phyloP scores from a whole-genome alignment of 2,797 vertebrate genomes.

The Thalassophryne amazonica region DNA sequence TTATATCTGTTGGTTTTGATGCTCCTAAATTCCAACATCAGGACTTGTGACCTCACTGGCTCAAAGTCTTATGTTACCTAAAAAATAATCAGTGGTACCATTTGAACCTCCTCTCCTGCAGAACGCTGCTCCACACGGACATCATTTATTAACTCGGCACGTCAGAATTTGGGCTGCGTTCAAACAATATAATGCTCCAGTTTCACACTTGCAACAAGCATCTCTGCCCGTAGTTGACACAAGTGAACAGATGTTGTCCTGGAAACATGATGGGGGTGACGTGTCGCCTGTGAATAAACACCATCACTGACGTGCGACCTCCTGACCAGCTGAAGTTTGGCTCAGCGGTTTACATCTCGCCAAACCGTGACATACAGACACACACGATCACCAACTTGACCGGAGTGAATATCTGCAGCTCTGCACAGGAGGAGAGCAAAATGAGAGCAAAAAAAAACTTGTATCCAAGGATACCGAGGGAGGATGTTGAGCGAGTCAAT shows the following conservation, averaged over 20 bases:
- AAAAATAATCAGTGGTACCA: not conserved
- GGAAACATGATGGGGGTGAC: constrained; percentile 1
- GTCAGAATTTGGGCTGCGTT: constrained; percentile 24
- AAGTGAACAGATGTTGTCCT: constrained; percentile 47
- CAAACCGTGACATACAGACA: constrained; percentile 45
- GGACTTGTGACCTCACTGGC: not conserved
- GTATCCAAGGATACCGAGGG: constrained; percentile 56
- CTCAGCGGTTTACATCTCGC: constrained; percentile 38
- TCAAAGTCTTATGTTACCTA: not conserved
- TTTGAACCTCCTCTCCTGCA: not conserved
- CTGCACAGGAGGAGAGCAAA: constrained; percentile 28
- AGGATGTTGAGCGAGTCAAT: constrained; percentile 47
- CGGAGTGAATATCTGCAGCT: constrained; percentile 19
- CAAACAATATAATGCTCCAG: constrained; percentile 15
- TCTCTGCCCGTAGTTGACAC: constrained; percentile 11
- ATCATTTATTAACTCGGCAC: constrained; percentile 15
- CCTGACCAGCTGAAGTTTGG: constrained; percentile 25
- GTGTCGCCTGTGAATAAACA: constrained; percentile 47
- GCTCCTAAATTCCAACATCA: not conserved
- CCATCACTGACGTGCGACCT: constrained; percentile 29
- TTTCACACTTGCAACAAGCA: constrained; percentile 18
- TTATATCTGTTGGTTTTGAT: constrained; percentile 1
- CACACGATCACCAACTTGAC: constrained; percentile 47
- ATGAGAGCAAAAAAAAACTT: constrained; percentile 48
- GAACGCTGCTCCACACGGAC: not conserved